Base-by-base conservation (phyloP, 2,888 invertebrate genomes). In the Hypercompe scribonia region DNA sequence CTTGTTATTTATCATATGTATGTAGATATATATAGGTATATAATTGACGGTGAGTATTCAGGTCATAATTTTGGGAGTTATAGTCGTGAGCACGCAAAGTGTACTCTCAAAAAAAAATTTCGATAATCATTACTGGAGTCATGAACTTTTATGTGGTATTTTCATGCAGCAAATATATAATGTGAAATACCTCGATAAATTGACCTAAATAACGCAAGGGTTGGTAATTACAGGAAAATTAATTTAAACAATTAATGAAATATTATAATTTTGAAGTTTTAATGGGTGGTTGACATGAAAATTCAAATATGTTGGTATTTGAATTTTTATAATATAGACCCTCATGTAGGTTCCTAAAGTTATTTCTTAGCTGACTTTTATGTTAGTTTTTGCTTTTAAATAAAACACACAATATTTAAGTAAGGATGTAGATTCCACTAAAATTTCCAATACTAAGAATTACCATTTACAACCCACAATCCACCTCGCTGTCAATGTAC, bases 1-100 rank as follows among this genome's bases (percentile, higher is more conserved):
- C 76, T 79, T 80, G 83, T 88, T 88, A 89, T 90, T 89, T 88
- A 91, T 88, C 84, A 69, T 28, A 69, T 36, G 84, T 85, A 79
- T 81, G 73, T 82, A 68, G 39, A 68, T 68, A 67, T 15, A 21
- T 71, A 61, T 21, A 78, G 13, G n/a, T 54, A 80, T 75, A 78
- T 77, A 74, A 76, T 72, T 70, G 71, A 34, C 33, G 50, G 65
- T 69, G 65, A 67, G 66, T 76, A 77, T 76, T 78, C 74, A 74
- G 76, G 75, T 74, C 76, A 76, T 80, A 78, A 77, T 81, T 80
- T 83, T 65, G 69, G 68, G 75, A 81, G n/a, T 84, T 78, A 85
- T 80, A 72, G 80, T 75, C 74, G 68, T 65, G 68, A 78, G 74
- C 86, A 83, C 82, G 81, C 80, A 81, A 73, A 75, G 68, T 68